Base-by-base conservation (phyloP, 2,113 vertebrate species). In the Apteryx mantelli region DNA sequence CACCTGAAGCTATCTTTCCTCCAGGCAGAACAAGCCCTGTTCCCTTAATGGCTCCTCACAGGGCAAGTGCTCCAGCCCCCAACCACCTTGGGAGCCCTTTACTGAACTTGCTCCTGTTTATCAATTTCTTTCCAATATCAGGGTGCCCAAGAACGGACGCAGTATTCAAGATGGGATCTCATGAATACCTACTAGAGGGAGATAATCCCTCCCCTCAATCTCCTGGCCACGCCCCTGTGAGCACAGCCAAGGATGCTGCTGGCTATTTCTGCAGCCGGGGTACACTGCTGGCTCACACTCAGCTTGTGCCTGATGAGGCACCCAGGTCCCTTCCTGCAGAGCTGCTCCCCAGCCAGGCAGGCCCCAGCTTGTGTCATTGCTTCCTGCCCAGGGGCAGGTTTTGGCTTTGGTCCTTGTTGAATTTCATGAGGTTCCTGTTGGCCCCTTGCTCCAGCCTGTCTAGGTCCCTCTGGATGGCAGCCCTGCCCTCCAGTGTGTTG, bases 181-280 rank as follows among this genome's bases (percentile, higher is more conserved):
- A 42, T 26, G 17, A 55, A 70, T 42, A 56, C 21, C 20, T 46
- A 52, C 17, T 7, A 80, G 38, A 5, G 53, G 32, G 15, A 21
- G 5, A 4, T 24, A 65, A 52, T n/a, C 32, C 8, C 6, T 40
- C 13, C 19, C 11, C 7, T 86, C 48, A 56, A 0, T 17, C 14
- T 53, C 66, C 46, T 68, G 34, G 9, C 13, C 71, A 36, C 58
- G 16, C 3, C 6, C 2, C 9, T 44, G 1, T 24, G 56, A 48
- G 76, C n/a, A 58, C 34, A 28, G 73, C 12, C 5, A 11, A 69
- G 22, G 8, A 7, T 4, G 42, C 5, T 1, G 0, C 0, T 64
- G 13, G n/a, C 58, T n/a, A 2, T 20, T 48, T 65, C 78, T 84
- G 21, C 13, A 87, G 64, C 7, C 26, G 34, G 11, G 17, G 3